Base-by-base conservation (phyloP, 1,140 invertebrate genomes). In the Tenebrio molitor region DNA sequence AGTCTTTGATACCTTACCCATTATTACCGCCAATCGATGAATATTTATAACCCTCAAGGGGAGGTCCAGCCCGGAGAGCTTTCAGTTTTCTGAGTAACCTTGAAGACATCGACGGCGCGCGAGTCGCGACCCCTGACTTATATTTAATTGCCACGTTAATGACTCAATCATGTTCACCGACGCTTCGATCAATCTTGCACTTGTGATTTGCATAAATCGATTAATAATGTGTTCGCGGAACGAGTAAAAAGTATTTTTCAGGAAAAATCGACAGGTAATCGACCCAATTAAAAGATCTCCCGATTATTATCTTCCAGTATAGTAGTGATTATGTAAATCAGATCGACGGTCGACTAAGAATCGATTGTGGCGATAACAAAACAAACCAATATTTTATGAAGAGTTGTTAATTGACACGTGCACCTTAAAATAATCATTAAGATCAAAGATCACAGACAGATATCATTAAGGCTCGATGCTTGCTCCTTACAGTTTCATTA, bases 361-460 rank as follows among this genome's bases (percentile, higher is more conserved):
- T 66, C 42, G 64, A 29, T 66, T 41, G 5, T 23, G 14, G 5
- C 34, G 64, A 66, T 66, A 66, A 66, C 63, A 65, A 66, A 41
- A 66, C 64, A 66, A 42, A 58, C 50, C 50, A 58, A 66, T 66
- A 66, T 66, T 42, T 41, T 66, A 41, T 65, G 25, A 66, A 42
- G 42, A 14, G 25, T 65, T 39, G 63, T 44, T 66, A 66, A 66
- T 66, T 66, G 64, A 66, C 64, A 66, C 64, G 64, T 66, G 64
- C n/a, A 41, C 39, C 64, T 66, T 42, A 44, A 44, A 41, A 58
- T 58, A 58, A 58, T 58, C 50, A 15, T 58, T 58, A 58, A 58
- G 50, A 58, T 58, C 50, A 58, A 15, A 58, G 50, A 58, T 58
- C 50, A 14, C 10, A 12, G 50, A 29, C 50, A 58, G 50, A 58